Conservation (phyloP, 2,113 vertebrate genomes). For the Sterna hirundo region DNA sequence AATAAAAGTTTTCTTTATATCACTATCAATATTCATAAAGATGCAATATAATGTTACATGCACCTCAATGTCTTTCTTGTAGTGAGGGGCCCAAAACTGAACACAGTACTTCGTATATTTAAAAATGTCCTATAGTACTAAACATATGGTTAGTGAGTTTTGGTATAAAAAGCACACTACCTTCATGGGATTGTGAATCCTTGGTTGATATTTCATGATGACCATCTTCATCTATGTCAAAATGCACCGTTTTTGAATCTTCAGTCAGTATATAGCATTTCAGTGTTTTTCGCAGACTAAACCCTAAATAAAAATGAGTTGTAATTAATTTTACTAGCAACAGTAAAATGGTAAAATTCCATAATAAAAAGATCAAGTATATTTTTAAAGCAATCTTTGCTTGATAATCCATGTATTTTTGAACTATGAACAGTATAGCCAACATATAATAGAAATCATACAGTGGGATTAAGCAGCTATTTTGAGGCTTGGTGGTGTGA, state of each 20-base stretch:
- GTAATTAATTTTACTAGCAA: not conserved
- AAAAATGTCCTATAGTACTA: not conserved
- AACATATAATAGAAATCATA: not conserved
- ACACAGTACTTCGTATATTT: not conserved
- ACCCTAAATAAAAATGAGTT: not conserved
- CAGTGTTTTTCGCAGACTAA: not conserved
- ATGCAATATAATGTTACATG: not conserved
- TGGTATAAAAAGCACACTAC: not conserved
- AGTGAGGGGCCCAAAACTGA: not conserved
- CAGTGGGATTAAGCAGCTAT: not conserved
- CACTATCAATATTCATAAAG: not conserved
- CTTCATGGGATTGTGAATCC: conserved; percentile 19
- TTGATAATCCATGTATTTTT: not conserved
- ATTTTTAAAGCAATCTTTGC: not conserved
- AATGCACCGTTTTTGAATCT: conserved; percentile 65
- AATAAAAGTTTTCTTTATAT: not conserved
- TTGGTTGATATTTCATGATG: conserved; percentile 56
- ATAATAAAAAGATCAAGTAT: not conserved
- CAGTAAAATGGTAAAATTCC: not conserved
- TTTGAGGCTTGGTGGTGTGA: not conserved
- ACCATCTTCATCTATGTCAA: conserved; percentile 56
- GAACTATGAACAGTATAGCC: not conserved
- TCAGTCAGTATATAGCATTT: conserved; percentile 59
- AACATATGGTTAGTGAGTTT: not conserved
- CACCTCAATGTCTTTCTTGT: not conserved